Percentiles rank a stretch among this genome's conserved stretches.
These are phyloP conservation scores for Sericinus montela DNA, from an alignment of 2,888 invertebrate genomes.

Conservation along the genomic window DNA sequence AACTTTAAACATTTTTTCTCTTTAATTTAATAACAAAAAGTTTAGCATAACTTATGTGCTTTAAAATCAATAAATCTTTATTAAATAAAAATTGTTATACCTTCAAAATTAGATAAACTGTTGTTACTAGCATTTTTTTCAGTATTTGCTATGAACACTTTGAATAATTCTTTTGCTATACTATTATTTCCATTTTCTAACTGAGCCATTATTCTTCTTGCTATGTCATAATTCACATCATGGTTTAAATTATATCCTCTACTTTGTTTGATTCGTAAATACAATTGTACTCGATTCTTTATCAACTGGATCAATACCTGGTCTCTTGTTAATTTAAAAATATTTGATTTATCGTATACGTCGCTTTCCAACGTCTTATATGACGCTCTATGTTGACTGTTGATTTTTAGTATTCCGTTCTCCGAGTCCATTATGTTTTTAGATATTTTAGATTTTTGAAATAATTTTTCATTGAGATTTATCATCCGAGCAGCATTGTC, in stretches of 20 bases:
- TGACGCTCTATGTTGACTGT: too few relatives aligned
- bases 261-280: constrained; percentile 44
- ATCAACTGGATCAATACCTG: constrained; percentile 59
- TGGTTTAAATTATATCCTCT: constrained; percentile 28
- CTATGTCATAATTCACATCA: constrained; percentile 51
- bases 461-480: constrained; percentile 39
- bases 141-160: constrained; percentile 40
- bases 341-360: neutral
- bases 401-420: neutral
- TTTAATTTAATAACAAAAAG: too few relatives aligned
- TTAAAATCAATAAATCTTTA: too few relatives aligned
- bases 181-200: constrained; percentile 47
- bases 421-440: constrained; percentile 15
- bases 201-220: constrained; percentile 44
- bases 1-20: too few relatives aligned
- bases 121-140: constrained; percentile 15
- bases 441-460: constrained; percentile 30
- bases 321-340: constrained; percentile 45
- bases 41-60: too few relatives aligned
- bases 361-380: neutral
- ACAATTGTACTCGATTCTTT: constrained; percentile 48
- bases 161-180: constrained; percentile 56
- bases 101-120: constrained; percentile 1
- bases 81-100: too few relatives aligned
- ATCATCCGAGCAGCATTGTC: constrained; percentile 38